Base-by-base conservation (phyloP, 2,888 invertebrate genomes). In the Tuberolachnus salignus region DNA sequence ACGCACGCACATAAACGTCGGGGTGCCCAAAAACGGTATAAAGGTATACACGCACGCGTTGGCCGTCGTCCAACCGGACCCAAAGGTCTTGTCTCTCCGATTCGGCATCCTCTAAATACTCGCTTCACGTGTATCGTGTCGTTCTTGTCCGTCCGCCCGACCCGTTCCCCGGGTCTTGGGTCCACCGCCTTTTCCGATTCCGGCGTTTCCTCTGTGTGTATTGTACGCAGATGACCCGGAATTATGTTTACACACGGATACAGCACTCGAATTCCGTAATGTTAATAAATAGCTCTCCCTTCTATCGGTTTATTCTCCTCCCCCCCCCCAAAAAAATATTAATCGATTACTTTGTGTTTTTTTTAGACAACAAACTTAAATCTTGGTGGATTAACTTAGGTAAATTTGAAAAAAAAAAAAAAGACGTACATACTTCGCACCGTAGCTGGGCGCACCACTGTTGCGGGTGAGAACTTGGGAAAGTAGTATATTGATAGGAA, bases 81-180 rank as follows among this genome's bases (percentile, higher is more conserved):
- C 49, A 57, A 57, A 67, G 21, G 67, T 57, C 75, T 67, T 67
- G 75, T 55, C 26, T 57, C 49, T 59, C 67, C 67, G 67, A 78
- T 67, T 78, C 75, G 67, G 75, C 63, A 53, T 61, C 51, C 51
- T 34, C 21, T 8, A 59, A 61, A 51, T 49, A 14, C 4, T 72
- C 13, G 16, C n/a, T 1, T 19, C 14, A 34, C 8, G 49, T 14
- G 59, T 46, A 49, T 49, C 61, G 19, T 72, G 34, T 59, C 49
- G 1, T 72, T 34, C 19, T 16, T 49, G 9, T 55, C 57, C 11
- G 8, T 59, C 1, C 19, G 14, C 46, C 19, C 13, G 44, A 26
- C 9, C 26, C 49, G 3, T 10, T 1, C 46, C 3, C 1, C 42
- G 19, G 73, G 51, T 10, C n/a, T 16, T 21, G 16, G 16, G 8